These are phyloP conservation scores for Urocitellus parryii DNA, from an alignment of 2,113 vertebrate species.

Conservation along the genomic window DNA sequence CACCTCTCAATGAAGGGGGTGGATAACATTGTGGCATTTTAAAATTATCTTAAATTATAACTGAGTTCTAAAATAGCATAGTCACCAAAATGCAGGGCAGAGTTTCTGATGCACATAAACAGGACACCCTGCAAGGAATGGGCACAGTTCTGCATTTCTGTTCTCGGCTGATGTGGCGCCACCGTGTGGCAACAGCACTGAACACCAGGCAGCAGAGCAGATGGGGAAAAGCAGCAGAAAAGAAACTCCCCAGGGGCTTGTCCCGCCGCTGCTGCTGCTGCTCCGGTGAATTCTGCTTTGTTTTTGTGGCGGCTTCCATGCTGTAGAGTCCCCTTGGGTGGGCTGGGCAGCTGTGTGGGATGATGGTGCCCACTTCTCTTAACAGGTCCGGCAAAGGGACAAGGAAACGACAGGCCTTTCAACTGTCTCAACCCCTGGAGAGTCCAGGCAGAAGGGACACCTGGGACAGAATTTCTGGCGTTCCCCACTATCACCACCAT, in stretches of 20 bases:
- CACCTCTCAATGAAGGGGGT: not conserved
- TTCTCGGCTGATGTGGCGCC: not conserved
- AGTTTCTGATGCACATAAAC: not conserved
- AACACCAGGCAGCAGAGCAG: not conserved
- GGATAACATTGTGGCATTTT: not conserved
- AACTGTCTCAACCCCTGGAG: not conserved
- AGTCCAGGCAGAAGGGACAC: not conserved
- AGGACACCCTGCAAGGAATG: rapidly evolving
- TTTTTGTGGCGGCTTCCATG: not conserved
- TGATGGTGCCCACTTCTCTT: not conserved
- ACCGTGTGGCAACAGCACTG: not conserved
- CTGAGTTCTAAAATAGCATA: conserved; percentile 5
- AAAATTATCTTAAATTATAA: not conserved
- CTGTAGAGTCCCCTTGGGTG: not conserved
- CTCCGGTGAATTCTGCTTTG: not conserved
- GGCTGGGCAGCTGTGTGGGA: too few relatives aligned
- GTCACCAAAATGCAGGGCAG: not conserved
- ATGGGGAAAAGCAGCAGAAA: too few relatives aligned
- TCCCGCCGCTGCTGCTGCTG: too few relatives aligned
- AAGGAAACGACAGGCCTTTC: not conserved
- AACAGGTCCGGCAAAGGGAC: not conserved
- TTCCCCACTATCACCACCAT: not conserved
- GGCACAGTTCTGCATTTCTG: not conserved
- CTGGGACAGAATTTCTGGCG: not conserved
- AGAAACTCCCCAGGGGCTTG: not conserved